These are phyloP conservation scores for Macrophya annulata DNA, from an alignment of 2,888 invertebrate genomes.

Conservation along the genomic window DNA sequence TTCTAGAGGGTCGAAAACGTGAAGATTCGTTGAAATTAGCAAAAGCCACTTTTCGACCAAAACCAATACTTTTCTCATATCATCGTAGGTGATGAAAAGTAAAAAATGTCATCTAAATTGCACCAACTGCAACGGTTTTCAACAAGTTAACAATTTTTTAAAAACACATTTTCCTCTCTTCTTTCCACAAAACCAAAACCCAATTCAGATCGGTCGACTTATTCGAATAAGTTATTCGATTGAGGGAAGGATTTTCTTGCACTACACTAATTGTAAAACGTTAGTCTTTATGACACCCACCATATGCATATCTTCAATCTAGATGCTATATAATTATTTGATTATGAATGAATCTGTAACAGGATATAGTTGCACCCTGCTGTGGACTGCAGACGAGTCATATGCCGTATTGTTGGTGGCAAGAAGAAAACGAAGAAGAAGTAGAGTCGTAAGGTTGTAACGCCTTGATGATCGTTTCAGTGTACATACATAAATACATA, in stretches of 20 bases:
- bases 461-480: not conserved
- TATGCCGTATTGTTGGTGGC: constrained; percentile 8
- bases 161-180: not conserved
- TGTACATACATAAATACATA: not conserved
- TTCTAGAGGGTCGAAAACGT: too few relatives aligned
- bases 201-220: not conserved
- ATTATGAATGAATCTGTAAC: constrained; percentile 27
- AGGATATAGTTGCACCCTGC: constrained; percentile 38
- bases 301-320: not conserved
- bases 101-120: not conserved
- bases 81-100: too few relatives aligned
- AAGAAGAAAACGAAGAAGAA: not conserved
- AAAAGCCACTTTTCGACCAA: too few relatives aligned
- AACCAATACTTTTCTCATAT: too few relatives aligned
- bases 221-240: not conserved
- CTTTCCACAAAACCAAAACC: not conserved
- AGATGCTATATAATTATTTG: constrained; percentile 5
- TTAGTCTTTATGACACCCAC: not conserved
- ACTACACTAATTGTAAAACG: not conserved
- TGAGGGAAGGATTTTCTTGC: not conserved
- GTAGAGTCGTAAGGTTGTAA: not conserved
- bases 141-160: not conserved
- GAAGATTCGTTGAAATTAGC: too few relatives aligned
- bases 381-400: constrained; percentile 3
- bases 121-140: not conserved